Conservation (phyloP, 2,113 vertebrate species). For the Protomyctophum bolini region DNA sequence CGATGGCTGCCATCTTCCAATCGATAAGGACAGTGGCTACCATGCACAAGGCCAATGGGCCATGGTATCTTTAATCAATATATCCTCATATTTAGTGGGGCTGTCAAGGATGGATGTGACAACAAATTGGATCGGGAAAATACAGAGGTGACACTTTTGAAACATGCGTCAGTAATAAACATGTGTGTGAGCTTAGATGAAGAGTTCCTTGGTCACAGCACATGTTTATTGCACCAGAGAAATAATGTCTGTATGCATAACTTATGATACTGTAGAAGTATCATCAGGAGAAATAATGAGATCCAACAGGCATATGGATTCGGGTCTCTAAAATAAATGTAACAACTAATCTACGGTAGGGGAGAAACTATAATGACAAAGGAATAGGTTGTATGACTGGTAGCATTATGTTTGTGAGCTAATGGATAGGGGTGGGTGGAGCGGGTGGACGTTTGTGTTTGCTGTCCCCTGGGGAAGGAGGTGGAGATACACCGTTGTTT, state of each 20-base stretch:
- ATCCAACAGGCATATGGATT: slow-evolving; percentile 99
- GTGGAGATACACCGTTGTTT: slow-evolving; percentile 69
- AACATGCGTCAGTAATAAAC: slow-evolving; percentile 99
- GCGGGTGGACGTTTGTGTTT: slow-evolving; percentile 91
- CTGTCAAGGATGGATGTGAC: slow-evolving; percentile 80
- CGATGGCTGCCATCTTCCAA: slow-evolving; percentile 70
- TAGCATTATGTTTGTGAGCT: slow-evolving; percentile 96
- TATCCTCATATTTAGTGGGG: slow-evolving; percentile 77
- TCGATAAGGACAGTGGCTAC: slow-evolving; percentile 65
- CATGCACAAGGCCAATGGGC: slow-evolving; percentile 71
- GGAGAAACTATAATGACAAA: slow-evolving; percentile 96
- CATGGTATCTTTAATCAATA: slow-evolving; percentile 53
- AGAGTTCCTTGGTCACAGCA: slow-evolving; percentile 92
- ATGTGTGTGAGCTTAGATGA: slow-evolving; percentile 98
- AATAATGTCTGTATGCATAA: slow-evolving; percentile 99
- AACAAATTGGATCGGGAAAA: slow-evolving; percentile 82
- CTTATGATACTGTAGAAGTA: slow-evolving; percentile 99
- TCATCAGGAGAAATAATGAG: slow-evolving; percentile 99
- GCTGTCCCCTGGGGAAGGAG: slow-evolving; percentile 78
- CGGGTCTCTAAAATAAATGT: slow-evolving; percentile 95
- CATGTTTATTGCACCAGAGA: slow-evolving; percentile 99
- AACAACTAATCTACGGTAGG: slow-evolving; percentile 93
- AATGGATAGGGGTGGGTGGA: slow-evolving; percentile 78
- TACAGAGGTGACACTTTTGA: slow-evolving; percentile 99
- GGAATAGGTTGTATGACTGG: slow-evolving; percentile 87